Percentiles rank a stretch among this genome's conserved stretches.
Conservation (phyloP, 1,140 invertebrate genomes). For the Portunus trituberculatus region DNA sequence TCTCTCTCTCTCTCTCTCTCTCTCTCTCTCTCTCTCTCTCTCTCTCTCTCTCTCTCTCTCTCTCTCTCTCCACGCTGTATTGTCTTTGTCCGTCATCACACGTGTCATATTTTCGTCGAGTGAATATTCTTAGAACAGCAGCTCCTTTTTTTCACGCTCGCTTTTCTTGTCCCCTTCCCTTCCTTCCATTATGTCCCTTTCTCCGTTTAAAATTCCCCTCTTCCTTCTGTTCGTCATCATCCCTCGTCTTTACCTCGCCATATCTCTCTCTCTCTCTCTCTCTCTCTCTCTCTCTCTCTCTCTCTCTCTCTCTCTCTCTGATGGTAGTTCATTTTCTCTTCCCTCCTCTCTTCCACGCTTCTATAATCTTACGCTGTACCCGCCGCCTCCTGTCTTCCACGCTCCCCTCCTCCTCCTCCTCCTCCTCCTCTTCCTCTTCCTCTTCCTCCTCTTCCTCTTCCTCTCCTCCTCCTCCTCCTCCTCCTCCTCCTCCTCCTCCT, state of each 20-base stretch:
- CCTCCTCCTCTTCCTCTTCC: neutral
- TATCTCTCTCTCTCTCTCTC: constrained; percentile 30
- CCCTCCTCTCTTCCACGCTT: neutral
- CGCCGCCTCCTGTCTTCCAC: neutral
- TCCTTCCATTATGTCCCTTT: too few relatives aligned
- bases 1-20: too few relatives aligned
- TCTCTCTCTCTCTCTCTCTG: constrained; percentile 8
- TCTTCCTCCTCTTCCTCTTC: neutral
- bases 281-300: neutral
- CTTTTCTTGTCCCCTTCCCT: too few relatives aligned
- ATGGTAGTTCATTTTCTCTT: neutral
- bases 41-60: too few relatives aligned
- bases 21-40: too few relatives aligned
- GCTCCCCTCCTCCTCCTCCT: too few relatives aligned
- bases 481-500: neutral
- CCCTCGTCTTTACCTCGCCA: neutral
- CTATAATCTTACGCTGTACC: neutral
- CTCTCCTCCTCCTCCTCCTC: neutral
- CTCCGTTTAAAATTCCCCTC: neutral
- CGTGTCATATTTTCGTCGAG: too few relatives aligned
- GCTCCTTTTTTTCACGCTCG: too few relatives aligned
- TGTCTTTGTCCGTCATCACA: too few relatives aligned
- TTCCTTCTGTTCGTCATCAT: neutral
- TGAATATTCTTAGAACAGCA: too few relatives aligned
- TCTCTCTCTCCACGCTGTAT: too few relatives aligned